Evolutionary conservation across 2,888 invertebrate genomes (phyloP), one percentile per base, ranked within the genome.

Genomic region (Volucella zonaria): DNA sequence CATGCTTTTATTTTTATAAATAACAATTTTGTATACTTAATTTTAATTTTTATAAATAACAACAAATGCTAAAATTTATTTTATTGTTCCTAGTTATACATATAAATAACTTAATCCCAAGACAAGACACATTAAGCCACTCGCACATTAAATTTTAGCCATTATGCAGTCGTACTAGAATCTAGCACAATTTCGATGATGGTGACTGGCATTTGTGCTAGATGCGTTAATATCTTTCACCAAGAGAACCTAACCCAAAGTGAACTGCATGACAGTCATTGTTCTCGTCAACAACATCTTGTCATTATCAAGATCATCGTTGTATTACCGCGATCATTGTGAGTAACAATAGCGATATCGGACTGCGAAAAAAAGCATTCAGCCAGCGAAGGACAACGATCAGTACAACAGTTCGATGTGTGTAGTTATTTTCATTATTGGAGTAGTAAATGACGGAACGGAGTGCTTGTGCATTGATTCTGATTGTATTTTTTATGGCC

Each of bases 381-480:
- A 77, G 59, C 59, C 42, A 77, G 59, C 52, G 59, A 62, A 75
- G 75, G 80, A 80, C 75, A 75, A 68, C 74, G 59, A 58, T 67
- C 62, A 68, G 31, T 1, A 68, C 67, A 61, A 77, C 64, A 52
- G 74, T 74, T 67, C 68, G 74, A 68, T 80, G 68, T 80, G 31
- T 74, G 75, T 70, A 75, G 80, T 75, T 75, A 75, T 70, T 81
- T 75, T 81, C 68, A 81, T 81, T 75, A 81, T 75, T 75, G 75
- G 68, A 75, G 68, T 76, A 75, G 68, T 70, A 75, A 81, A 70
- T 75, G 75, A 81, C 75, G 75, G 75, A 70, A 75, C 70, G 73
- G 52, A 67, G 67, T 61, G 64, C 75, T 75, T 75, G 75, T 75
- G 75, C 75, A 75, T 81, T 81, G 80, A 70, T 75, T 75, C 70